Evolutionary conservation across 2,113 vertebrate genomes (phyloP).

Genomic region (Pygathrix nemaeus): DNA sequence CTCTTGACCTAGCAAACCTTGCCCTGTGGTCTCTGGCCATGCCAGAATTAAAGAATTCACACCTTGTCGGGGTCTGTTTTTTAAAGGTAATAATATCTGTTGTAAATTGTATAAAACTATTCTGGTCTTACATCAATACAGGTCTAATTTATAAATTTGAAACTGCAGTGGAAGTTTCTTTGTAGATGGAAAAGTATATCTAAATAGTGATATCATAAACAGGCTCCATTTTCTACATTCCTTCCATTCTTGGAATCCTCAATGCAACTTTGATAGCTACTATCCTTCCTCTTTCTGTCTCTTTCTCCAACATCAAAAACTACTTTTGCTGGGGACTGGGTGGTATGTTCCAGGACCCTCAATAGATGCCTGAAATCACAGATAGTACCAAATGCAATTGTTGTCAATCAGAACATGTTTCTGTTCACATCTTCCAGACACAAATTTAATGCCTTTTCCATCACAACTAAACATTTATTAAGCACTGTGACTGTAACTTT

Average conservation of each 20-base stretch:
- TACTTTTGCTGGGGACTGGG: background rate
- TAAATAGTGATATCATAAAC: background rate
- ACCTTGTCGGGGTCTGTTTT: background rate
- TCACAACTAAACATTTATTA: background rate
- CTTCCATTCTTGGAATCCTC: background rate
- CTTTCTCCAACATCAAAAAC: background rate
- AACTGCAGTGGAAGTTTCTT: background rate
- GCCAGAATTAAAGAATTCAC: background rate
- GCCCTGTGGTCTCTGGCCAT: background rate
- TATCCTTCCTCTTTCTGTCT: background rate
- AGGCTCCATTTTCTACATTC: background rate
- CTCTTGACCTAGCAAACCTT: background rate
- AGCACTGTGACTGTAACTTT: background rate
- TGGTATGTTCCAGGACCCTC: background rate
- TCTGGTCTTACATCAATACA: background rate
- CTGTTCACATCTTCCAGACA: background rate
- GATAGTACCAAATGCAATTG: background rate
- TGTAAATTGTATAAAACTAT: background rate
- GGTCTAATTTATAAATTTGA: background rate
- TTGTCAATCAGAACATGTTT: background rate
- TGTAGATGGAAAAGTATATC: background rate
- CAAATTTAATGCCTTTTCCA: background rate
- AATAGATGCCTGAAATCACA: background rate
- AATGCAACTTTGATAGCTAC: background rate
- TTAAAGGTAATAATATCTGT: background rate